Percentiles rank a stretch among this genome's conserved stretches.
Evolutionary conservation across 2,888 invertebrate genomes (phyloP).

Genomic region (Caenorhabditis macrosperma): DNA sequence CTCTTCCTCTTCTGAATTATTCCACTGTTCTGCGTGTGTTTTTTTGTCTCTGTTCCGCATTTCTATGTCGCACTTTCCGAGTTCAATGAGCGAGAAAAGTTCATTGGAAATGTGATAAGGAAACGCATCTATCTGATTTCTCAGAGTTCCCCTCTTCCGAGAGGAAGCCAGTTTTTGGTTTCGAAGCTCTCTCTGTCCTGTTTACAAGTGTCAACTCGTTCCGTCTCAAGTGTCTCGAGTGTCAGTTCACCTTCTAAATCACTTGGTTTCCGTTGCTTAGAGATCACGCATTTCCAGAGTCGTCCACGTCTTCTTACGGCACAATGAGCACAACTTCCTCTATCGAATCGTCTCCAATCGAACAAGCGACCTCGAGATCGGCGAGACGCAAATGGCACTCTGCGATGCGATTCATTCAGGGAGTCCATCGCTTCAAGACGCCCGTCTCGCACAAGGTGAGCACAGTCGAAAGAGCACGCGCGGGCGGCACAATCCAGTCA

Average conservation of each 20-base stretch:
- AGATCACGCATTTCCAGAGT: conserved; percentile 36
- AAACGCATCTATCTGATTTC: background rate
- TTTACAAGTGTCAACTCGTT: conserved; percentile 49
- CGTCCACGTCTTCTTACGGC: conserved; percentile 51
- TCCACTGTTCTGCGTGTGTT: background rate
- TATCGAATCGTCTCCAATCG: conserved; percentile 64
- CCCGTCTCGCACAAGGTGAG: conserved; percentile 59
- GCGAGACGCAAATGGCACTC: conserved; percentile 77
- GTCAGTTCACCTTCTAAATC: conserved; percentile 12
- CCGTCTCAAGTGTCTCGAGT: conserved; percentile 40
- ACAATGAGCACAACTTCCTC: conserved; percentile 62
- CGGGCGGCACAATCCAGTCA: background rate
- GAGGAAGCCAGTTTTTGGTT: conserved; percentile 6
- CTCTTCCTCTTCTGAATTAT: background rate
- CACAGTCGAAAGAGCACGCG: background rate
- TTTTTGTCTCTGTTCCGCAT: background rate
- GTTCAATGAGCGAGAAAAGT: background rate
- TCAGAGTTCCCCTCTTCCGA: background rate
- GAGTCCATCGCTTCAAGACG: conserved; percentile 75
- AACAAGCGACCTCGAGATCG: conserved; percentile 59
- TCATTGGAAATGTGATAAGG: background rate
- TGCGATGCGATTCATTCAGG: conserved; percentile 76
- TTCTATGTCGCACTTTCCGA: conserved; percentile 8
- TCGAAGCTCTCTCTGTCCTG: conserved; percentile 21
- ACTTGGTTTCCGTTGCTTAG: no score